phyloP scores from a whole-genome alignment of 2,113 vertebrate genomes.

The Aptenodytes patagonicus region DNA sequence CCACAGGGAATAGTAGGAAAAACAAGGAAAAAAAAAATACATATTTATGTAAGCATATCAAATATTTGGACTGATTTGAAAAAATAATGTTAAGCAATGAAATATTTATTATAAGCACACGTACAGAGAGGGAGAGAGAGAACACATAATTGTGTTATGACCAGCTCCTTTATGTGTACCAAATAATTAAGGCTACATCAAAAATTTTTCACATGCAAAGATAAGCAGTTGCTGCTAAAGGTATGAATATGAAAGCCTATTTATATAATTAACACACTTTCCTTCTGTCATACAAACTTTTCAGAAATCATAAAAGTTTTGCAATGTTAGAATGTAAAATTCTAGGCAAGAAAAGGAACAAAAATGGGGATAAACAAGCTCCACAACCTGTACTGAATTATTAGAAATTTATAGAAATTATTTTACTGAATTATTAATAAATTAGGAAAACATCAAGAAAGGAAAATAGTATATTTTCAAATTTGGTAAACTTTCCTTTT shows the following conservation, averaged over 20 bases:
- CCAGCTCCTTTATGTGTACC: not conserved
- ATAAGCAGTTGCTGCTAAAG: not conserved
- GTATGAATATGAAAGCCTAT: not conserved
- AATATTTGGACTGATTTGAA: not conserved
- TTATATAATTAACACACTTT: not conserved
- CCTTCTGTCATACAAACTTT: not conserved
- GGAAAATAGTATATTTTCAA: not conserved
- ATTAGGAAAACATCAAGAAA: not conserved
- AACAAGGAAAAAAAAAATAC: not conserved
- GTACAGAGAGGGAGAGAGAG: not conserved
- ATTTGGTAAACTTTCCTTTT: not conserved
- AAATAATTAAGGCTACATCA: not conserved
- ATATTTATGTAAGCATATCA: not conserved
- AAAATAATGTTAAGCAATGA: not conserved
- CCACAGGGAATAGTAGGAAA: not conserved
- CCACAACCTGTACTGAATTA: not conserved
- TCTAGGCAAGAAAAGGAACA: not conserved
- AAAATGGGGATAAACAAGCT: not conserved
- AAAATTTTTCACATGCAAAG: not conserved
- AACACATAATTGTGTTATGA: not conserved
- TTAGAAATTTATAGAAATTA: not conserved
- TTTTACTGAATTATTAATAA: not conserved
- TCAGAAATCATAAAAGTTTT: not conserved
- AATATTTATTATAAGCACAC: not conserved
- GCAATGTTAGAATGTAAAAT: not conserved